These are phyloP conservation scores for Ibycter americanus DNA, from an alignment of 2,797 vertebrate genomes.

Conservation along the genomic window DNA sequence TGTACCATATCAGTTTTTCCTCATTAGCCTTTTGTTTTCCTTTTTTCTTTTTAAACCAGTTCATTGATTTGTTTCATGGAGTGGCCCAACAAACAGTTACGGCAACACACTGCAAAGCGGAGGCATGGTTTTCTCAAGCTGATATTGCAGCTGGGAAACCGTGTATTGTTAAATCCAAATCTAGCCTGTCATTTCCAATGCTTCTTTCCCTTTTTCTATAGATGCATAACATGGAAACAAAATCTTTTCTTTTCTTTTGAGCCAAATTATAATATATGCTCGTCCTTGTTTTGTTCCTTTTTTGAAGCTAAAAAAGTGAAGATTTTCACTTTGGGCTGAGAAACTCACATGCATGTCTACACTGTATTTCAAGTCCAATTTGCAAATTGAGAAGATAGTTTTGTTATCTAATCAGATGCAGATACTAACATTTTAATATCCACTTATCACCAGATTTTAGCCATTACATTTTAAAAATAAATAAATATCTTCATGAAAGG, in stretches of 20 bases:
- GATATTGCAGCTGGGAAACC: not conserved
- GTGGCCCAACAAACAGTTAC: not conserved
- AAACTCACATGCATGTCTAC: not conserved
- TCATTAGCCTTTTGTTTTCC: not conserved
- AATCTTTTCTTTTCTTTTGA: not conserved
- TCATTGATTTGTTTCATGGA: not conserved
- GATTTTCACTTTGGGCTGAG: not conserved
- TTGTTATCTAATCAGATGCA: not conserved
- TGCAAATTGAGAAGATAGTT: not conserved
- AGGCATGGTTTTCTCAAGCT: not conserved
- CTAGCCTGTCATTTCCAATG: not conserved
- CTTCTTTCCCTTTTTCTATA: not conserved
- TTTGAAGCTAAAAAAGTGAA: not conserved
- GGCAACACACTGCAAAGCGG: not conserved
- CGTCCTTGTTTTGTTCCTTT: not conserved
- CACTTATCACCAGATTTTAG: not conserved
- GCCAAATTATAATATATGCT: fast-evolving
- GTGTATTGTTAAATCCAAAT: not conserved
- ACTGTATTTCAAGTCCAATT: not conserved
- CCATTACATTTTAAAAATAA: not conserved
- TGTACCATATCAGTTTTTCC: not conserved
- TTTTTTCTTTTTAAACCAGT: not conserved
- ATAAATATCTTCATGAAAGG: not conserved
- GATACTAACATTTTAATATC: not conserved
- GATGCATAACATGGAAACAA: not conserved